Percentiles rank a stretch among this genome's conserved stretches.
These are phyloP conservation scores for Dendrocincla tyrannina DNA, from an alignment of 2,797 vertebrate genomes.

Conservation along the genomic window DNA sequence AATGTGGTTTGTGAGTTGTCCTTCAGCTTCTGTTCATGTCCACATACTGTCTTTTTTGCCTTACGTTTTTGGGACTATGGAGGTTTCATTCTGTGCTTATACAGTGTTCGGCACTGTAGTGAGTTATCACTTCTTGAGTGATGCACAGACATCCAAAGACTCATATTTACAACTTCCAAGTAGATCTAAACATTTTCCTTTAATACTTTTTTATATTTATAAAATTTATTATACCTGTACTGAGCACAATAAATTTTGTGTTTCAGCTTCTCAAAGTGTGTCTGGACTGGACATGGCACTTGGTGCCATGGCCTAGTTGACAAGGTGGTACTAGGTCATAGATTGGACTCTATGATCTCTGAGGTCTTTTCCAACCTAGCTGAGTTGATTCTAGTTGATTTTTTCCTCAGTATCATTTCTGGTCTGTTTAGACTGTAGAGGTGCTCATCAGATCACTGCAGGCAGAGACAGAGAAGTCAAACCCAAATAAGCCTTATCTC, in stretches of 20 bases:
- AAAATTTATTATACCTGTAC: not conserved
- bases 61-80: not conserved
- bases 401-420: not conserved
- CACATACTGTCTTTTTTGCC: not conserved
- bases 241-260: not conserved
- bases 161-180: not conserved
- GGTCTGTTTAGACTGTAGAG: not conserved
- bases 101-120: not conserved
- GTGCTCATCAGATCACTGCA: not conserved
- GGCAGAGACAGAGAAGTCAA: not conserved
- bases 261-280: not conserved
- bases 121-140: not conserved
- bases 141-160: not conserved
- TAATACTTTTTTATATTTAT: not conserved
- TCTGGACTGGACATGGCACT: not conserved
- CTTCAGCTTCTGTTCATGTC: not conserved
- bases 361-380: not conserved
- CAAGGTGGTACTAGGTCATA: not conserved
- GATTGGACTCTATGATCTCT: not conserved
- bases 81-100: not conserved
- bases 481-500: not conserved
- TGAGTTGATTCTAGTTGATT: not conserved
- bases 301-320: not conserved
- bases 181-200: not conserved
- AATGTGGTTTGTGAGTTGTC: not conserved